Base-by-base conservation (phyloP, 2,888 invertebrate species). In the Heliconius cydno region DNA sequence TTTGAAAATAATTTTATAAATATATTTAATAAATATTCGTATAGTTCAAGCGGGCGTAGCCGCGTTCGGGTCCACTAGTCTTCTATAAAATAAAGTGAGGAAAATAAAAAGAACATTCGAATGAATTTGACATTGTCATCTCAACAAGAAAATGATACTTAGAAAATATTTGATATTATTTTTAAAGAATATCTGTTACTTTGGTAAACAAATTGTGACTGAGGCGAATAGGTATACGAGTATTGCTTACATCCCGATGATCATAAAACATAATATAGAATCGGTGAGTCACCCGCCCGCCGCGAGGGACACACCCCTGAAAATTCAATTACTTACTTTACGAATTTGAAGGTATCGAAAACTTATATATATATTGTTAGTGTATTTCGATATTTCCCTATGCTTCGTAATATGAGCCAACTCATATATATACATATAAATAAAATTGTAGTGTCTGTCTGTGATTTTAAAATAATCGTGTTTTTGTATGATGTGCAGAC, bases 291-390 rank as follows among this genome's bases (percentile, higher is more conserved):
- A 25, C 34, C 60, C 60, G 15, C 57, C 30, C 73, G 57, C 60
- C 73, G 34, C 73, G n/a, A 60, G 73, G 57, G 60, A 73, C 60
- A n/a, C 60, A 60, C 73, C 25, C n/a, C 60, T 73, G 73, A 73
- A 73, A 60, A 60, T 73, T 73, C 73, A 73, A 73, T 73, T 73
- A 73, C 72, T 73, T 60, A 73, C 34, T n/a, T 73, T 60, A 73
- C 73, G 41, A 70, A 70, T 73, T 73, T 73, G 34, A 73, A 38
- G 38, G 28, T 73, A 73, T 34, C 73, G 73, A 60, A 34, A 34
- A 60, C 34, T 57, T 30, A 72, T 34, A 70, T 5, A n/a, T 73
- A 73, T 57, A 34, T 34, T 34, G 57, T 60, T 34, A 7, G n/a
- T 73, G n/a, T 57, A 60, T 34, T 60, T 28, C 13, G 15, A 41